phyloP scores from a whole-genome alignment of 2,113 vertebrate species.

The Urocolius indicus region DNA sequence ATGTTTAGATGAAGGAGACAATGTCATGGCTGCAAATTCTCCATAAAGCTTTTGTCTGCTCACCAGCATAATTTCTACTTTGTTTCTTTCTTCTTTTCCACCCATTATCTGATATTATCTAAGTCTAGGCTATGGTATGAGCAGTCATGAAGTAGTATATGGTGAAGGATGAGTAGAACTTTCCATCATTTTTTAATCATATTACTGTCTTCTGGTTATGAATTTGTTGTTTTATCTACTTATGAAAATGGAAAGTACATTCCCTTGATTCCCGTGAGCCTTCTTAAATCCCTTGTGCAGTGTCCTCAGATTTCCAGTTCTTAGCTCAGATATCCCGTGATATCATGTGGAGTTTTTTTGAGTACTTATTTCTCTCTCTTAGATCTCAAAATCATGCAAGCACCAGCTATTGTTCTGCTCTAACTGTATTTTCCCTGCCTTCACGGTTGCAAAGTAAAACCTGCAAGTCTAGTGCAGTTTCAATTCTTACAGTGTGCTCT shows the following conservation, averaged over 20 bases:
- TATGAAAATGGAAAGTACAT: neutral
- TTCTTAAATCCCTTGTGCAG: neutral
- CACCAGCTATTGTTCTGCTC: neutral
- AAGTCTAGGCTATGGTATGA: neutral
- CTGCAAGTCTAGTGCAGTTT: neutral
- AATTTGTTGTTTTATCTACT: neutral
- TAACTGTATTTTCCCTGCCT: neutral
- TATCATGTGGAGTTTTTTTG: neutral
- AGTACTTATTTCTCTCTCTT: neutral
- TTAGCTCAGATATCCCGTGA: neutral
- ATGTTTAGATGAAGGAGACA: neutral
- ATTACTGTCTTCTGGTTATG: neutral
- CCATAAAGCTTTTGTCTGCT: neutral
- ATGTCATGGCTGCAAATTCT: neutral
- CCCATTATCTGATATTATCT: conserved; percentile 8
- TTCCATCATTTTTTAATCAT: neutral
- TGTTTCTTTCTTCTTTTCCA: neutral
- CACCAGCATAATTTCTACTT: neutral
- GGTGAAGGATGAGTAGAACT: neutral
- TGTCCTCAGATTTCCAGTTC: neutral
- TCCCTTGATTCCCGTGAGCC: neutral
- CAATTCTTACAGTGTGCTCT: neutral
- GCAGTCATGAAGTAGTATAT: neutral
- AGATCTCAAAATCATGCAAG: neutral
- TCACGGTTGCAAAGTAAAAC: neutral